Percentiles rank a stretch among this genome's conserved stretches.
These are phyloP conservation scores for Lutraria lutraria DNA, from an alignment of 2,888 invertebrate species.

Conservation along the genomic window DNA sequence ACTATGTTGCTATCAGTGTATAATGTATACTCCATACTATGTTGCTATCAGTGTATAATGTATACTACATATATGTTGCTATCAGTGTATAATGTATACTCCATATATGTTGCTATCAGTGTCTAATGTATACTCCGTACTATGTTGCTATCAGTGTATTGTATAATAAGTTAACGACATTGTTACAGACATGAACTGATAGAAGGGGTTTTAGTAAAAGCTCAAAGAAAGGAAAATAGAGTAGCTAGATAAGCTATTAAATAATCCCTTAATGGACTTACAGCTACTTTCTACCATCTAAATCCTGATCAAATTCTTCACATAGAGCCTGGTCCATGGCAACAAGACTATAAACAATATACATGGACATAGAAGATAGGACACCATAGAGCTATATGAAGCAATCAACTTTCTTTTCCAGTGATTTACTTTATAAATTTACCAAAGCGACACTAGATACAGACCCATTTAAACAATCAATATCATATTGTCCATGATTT, in stretches of 20 bases:
- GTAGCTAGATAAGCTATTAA: background rate
- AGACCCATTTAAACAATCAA: conserved; percentile 13
- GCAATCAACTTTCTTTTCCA: background rate
- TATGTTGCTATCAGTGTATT: no score
- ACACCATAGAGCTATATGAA: background rate
- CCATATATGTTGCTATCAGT: no score
- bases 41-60: no score
- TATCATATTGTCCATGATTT: conserved; percentile 6
- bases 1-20: no score
- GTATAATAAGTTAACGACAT: no score
- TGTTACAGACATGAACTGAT: no score
- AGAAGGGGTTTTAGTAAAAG: no score
- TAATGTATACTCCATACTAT: no score
- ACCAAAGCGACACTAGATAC: background rate
- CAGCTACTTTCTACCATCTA: background rate
- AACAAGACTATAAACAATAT: background rate
- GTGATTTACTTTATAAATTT: background rate
- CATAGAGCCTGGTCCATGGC: background rate
- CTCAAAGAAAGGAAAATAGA: background rate
- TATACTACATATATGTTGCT: no score
- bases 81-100: no score
- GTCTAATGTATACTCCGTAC: no score
- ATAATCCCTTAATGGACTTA: conserved; percentile 2
- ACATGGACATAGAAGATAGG: background rate
- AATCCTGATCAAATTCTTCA: background rate